Evolutionary conservation across 1,140 invertebrate genomes (phyloP).

Genomic region (Homarus americanus): DNA sequence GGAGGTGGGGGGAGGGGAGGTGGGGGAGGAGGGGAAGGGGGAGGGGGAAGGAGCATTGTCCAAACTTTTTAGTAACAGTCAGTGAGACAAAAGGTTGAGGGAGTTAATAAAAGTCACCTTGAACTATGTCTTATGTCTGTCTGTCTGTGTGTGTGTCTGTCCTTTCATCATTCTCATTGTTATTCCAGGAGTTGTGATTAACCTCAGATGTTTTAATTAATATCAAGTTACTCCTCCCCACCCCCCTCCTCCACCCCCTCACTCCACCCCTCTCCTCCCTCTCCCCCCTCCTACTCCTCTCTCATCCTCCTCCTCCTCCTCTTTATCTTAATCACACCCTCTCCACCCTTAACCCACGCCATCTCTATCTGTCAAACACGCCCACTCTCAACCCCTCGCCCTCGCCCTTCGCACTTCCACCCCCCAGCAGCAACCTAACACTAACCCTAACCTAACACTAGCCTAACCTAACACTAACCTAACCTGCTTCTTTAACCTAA

Average conservation of each 20-base stretch:
- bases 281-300: constrained; percentile 4
- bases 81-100: not conserved
- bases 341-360: constrained; percentile 23
- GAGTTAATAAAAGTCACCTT: no score
- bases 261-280: not conserved
- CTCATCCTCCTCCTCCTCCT: not conserved
- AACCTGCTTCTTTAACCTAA: no score
- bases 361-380: constrained; percentile 17
- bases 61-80: not conserved
- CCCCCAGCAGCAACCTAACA: not conserved
- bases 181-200: not conserved
- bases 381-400: constrained; percentile 10
- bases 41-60: not conserved
- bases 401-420: not conserved
- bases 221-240: not conserved
- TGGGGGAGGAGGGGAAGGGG: not conserved
- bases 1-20: not conserved
- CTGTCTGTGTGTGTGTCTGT: not conserved
- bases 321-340: constrained; percentile 34
- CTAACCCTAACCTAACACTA: not conserved
- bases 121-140: no score
- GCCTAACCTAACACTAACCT: not conserved
- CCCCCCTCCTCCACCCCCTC: not conserved
- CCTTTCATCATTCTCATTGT: not conserved
- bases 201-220: not conserved